Conservation (phyloP, 2,113 vertebrate genomes). For the Carassius carassius region DNA sequence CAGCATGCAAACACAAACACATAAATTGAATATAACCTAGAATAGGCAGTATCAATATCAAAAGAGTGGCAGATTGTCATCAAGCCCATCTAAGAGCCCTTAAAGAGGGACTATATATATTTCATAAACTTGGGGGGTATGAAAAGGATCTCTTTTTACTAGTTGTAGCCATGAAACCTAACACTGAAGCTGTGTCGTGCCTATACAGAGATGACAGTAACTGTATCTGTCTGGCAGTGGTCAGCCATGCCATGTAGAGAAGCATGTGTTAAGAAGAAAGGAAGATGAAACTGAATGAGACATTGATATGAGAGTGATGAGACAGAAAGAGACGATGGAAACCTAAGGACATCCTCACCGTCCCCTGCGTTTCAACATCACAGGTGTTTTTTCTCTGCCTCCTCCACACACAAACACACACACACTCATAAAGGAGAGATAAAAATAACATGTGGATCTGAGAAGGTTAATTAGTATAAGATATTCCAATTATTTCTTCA, state of each 20-base stretch:
- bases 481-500: constrained; percentile 79
- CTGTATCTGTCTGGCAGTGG: constrained; percentile 66
- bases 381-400: constrained; percentile 8
- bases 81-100: constrained; percentile 4
- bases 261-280: constrained; percentile 39
- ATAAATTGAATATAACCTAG: background rate
- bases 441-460: constrained; percentile 76
- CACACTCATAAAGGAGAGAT: constrained; percentile 61
- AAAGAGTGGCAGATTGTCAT: background rate
- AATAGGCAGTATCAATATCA: background rate
- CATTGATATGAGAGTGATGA: constrained; percentile 39
- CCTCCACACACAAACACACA: constrained; percentile 26
- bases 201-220: constrained; percentile 65
- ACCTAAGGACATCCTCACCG: constrained; percentile 25
- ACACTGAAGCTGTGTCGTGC: constrained; percentile 46
- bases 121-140: constrained; percentile 29
- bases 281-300: constrained; percentile 41
- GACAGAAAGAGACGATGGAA: constrained; percentile 35
- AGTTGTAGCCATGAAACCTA: constrained; percentile 53
- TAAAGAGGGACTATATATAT: constrained; percentile 21
- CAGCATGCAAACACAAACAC: background rate
- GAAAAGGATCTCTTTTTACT: constrained; percentile 33
- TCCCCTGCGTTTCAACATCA: background rate
- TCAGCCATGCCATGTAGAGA: constrained; percentile 49
- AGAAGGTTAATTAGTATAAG: constrained; percentile 79